A percentile compares a stretch with the other conserved stretches of the same genome.
These are phyloP conservation scores for Drosophila atripex DNA, from an alignment of 2,888 invertebrate genomes.

Conservation along the genomic window DNA sequence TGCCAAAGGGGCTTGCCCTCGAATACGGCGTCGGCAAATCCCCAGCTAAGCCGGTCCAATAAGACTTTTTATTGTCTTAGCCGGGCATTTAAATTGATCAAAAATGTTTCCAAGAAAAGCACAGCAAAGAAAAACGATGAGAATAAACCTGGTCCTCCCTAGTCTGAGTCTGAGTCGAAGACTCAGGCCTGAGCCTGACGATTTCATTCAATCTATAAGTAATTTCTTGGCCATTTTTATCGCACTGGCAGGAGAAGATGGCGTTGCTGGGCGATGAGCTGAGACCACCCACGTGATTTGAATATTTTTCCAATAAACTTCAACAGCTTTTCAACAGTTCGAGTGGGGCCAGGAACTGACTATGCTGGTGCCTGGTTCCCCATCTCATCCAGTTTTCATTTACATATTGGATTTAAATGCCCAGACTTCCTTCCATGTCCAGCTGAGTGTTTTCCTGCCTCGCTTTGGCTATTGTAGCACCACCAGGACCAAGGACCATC, in stretches of 20 bases:
- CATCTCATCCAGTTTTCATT: conserved; percentile 46
- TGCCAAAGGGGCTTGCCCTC: conserved; percentile 13
- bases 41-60: conserved; percentile 55
- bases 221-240: conserved; percentile 77
- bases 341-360: conserved; percentile 22
- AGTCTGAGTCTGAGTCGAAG: background rate
- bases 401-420: conserved; percentile 79
- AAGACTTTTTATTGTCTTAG: conserved; percentile 73
- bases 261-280: conserved; percentile 56
- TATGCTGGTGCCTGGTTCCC: background rate
- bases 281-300: conserved; percentile 80
- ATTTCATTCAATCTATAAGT: conserved; percentile 78
- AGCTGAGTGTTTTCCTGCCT: conserved; percentile 70
- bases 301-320: conserved; percentile 81
- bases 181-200: conserved; percentile 44
- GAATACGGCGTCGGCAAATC: conserved; percentile 49
- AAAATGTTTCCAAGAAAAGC: conserved; percentile 55
- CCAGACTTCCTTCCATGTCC: conserved; percentile 65
- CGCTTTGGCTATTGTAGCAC: conserved; percentile 14
- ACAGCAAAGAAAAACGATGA: conserved; percentile 1
- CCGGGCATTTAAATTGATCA: conserved; percentile 75
- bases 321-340: conserved; percentile 77
- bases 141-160: conserved; percentile 3
- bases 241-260: conserved; percentile 47
- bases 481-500: background rate